Evolutionary conservation across 2,888 invertebrate genomes (phyloP).

Genomic region (Pandemis cinnamomeana): DNA sequence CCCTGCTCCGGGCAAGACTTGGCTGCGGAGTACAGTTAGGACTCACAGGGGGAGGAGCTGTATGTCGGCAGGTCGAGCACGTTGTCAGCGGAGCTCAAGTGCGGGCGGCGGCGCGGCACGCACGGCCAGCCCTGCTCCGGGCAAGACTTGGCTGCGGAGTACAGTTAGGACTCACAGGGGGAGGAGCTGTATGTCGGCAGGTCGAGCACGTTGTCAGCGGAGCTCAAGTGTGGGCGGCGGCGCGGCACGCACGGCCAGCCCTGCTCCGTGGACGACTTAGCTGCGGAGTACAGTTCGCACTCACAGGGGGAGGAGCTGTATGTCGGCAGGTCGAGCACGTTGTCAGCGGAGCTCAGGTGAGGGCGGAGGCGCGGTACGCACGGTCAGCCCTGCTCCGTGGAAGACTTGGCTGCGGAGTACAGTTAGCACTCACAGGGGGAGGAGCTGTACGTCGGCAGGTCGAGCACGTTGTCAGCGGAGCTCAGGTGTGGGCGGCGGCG

Average conservation of each 20-base stretch:
- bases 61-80: slow-evolving; percentile 73
- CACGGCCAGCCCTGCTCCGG: slow-evolving; percentile 69
- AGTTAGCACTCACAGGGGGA: slow-evolving; percentile 61
- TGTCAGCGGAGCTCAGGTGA: slow-evolving; percentile 69
- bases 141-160: slow-evolving; percentile 41
- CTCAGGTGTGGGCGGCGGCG: slow-evolving; percentile 62
- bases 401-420: too few relatives aligned
- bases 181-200: slow-evolving; percentile 69
- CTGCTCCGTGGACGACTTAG: too few relatives aligned
- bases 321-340: slow-evolving; percentile 71
- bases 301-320: slow-evolving; percentile 67
- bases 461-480: slow-evolving; percentile 72
- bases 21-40: too few relatives aligned
- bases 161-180: slow-evolving; percentile 57
- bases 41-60: slow-evolving; percentile 67
- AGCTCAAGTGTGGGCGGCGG: slow-evolving; percentile 60
- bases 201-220: slow-evolving; percentile 74
- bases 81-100: slow-evolving; percentile 69
- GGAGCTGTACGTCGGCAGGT: slow-evolving; percentile 69
- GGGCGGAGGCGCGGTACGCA: slow-evolving; percentile 67
- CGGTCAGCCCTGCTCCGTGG: slow-evolving; percentile 62
- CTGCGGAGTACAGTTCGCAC: too few relatives aligned
- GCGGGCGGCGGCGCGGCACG: slow-evolving; percentile 61
- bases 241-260: slow-evolving; percentile 75
- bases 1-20: slow-evolving; percentile 44